These are phyloP conservation scores for Gavialis gangeticus DNA, from an alignment of 2,113 vertebrate species.

Conservation along the genomic window DNA sequence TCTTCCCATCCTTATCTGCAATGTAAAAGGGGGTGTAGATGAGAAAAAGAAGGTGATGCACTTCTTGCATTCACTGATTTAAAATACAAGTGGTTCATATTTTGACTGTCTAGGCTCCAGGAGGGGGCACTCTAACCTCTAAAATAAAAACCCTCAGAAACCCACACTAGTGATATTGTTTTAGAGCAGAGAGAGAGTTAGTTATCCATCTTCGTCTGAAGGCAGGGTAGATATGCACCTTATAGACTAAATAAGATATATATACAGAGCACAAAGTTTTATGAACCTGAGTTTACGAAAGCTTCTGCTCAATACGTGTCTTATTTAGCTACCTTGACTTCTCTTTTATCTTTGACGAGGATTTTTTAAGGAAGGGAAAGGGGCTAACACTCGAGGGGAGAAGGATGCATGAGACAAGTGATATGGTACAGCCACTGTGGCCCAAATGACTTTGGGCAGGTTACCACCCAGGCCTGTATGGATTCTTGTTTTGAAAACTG, in stretches of 20 bases:
- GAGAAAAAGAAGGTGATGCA: not conserved
- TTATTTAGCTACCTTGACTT: too few species aligned
- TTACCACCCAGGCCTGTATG: not conserved
- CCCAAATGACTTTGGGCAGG: accelerated
- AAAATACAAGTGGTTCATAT: not conserved
- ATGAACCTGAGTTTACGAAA: too few species aligned
- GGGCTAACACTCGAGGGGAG: not conserved
- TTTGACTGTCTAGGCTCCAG: not conserved
- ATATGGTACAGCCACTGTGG: not conserved
- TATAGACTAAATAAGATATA: too few species aligned
- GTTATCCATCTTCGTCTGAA: too few species aligned
- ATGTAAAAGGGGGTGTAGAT: not conserved
- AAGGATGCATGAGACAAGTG: not conserved
- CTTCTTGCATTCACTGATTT: not conserved
- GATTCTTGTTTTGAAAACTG: not conserved
- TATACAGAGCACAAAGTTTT: too few species aligned
- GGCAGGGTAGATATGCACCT: too few species aligned
- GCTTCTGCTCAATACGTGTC: too few species aligned
- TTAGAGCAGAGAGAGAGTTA: not conserved
- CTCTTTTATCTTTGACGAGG: not conserved
- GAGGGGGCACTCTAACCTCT: constrained; percentile 54
- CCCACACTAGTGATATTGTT: accelerated
- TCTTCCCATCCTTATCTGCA: not conserved
- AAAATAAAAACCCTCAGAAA: not conserved
- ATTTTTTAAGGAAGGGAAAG: not conserved